Evolutionary conservation across 1,140 invertebrate genomes (phyloP), one percentile per base, ranked within the genome.

Genomic region (Xylocopa sonorina): DNA sequence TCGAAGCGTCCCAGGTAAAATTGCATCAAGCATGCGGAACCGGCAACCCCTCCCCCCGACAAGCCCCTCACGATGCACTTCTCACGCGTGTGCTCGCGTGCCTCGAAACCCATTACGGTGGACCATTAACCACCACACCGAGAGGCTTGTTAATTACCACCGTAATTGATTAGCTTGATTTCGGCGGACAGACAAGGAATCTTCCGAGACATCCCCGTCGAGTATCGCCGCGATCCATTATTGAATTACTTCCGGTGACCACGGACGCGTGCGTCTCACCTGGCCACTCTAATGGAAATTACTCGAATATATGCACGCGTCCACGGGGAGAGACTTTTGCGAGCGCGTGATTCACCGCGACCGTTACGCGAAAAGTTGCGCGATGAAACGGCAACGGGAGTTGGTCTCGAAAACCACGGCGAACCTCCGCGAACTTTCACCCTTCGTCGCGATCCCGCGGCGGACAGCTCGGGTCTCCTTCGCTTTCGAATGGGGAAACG

Each of bases 121-220:
- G 75, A 53, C 69, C 66, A 76, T 83, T 84, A 84, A 83, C 71
- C 62, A 32, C 55, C 55, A 27, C n/a, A 41, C n/a, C 53, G 76
- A 73, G 81, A 46, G 74, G 41, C 67, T 84, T 66, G 72, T 84
- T 85, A 84, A 84, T 83, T 77, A 85, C 34, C 21, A 9, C 16
- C 14, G 53, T 76, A 81, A 85, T 77, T 84, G 82, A 85, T 85
- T 50, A 81, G 81, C 51, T 81, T 58, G 78, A 84, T 81, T 84
- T 85, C 55, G 50, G 12, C 12, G 34, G 18, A 69, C 63, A 51
- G 32, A 58, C 60, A 69, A 77, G 81, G 64, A 78, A 77, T 80
- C 66, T 72, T 80, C 24, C n/a, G 29, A 51, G 53, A 63, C 29
- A 46, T 53, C 58, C n/a, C n/a, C 77, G 29, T 55, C 48, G 29